Conservation (phyloP, 2,888 invertebrate genomes). For the Eupithecia abbreviata region DNA sequence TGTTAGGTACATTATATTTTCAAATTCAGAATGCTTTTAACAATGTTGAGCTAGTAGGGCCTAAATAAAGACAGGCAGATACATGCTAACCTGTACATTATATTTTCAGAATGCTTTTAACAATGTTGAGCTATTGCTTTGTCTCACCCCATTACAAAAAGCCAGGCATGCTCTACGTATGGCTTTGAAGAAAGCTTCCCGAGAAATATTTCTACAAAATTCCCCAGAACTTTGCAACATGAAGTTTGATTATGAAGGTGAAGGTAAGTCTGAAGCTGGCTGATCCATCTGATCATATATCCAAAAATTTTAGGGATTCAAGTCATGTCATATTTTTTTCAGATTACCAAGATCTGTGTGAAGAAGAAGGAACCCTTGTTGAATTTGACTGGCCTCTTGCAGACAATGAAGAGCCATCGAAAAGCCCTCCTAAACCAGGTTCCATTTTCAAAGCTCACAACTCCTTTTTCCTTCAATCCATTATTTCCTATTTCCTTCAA, state of each 20-base stretch:
- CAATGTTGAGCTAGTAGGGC: too few species aligned
- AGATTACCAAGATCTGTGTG: slow-evolving; percentile 63
- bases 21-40: too few species aligned
- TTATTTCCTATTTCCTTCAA: slow-evolving; percentile 33
- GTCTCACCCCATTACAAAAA: slow-evolving; percentile 75
- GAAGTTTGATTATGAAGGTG: slow-evolving; percentile 64
- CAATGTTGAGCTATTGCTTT: slow-evolving; percentile 60
- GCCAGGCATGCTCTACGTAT: slow-evolving; percentile 72
- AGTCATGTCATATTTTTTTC: not conserved
- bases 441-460: slow-evolving; percentile 35
- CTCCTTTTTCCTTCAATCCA: slow-evolving; percentile 36
- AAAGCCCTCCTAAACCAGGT: slow-evolving; percentile 60
- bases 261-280: not conserved
- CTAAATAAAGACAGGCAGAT: not conserved
- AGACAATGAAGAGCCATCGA: slow-evolving; percentile 50
- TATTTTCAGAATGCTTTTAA: slow-evolving; percentile 55
- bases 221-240: slow-evolving; percentile 60
- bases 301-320: not conserved
- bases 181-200: slow-evolving; percentile 74
- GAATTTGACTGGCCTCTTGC: slow-evolving; percentile 68
- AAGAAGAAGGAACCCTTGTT: slow-evolving; percentile 69
- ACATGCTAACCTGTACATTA: slow-evolving; percentile 1
- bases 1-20: too few species aligned
- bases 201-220: slow-evolving; percentile 65
- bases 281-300: not conserved